Base-by-base conservation (phyloP, 2,797 vertebrate species). In the Darevskia nairensis region DNA sequence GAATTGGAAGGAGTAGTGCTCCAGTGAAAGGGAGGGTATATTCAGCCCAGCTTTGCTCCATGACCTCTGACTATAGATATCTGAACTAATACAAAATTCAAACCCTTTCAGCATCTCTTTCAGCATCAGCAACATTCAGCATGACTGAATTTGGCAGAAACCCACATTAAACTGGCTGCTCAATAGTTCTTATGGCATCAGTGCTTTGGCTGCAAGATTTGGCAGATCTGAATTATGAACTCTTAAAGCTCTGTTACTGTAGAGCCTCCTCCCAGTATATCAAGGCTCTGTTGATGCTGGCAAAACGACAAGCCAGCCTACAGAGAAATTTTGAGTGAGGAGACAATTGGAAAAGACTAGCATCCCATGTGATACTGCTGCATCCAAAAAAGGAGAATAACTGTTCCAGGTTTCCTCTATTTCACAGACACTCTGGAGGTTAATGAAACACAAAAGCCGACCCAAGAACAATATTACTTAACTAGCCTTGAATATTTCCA, bases 401-500 rank as follows among this genome's bases (percentile, higher is more conserved):
- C n/a, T 44, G 8, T 76, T 85, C 4, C 46, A 81, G 5, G 55
- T n/a, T 84, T 94, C 80, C 89, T 82, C 66, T 82, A 66, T 91
- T 90, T 32, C 11, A 72, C 0, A 3, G 17, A 82, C 83, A 23
- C 64, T 89, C 82, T 86, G n/a, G n/a, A 92, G 80, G 50, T 89
- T 91, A 91, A 92, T 90, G 90, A 94, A 92, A 87, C 68, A 90
- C 5, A 90, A 41, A 88, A 90, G 84, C 32, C 85, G 80, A 92
- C n/a, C 85, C 61, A 86, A 64, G 59, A 87, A 85, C 64, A 92
- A 1, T 3, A 92, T 61, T 91, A 88, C 85, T 92, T 91, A 93
- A 92, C 87, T 90, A 93, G 90, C 80, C 91, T 82, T 79, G 50
- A 90, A 89, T 44, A 89, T 88, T 93, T 93, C 88, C 85, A 86